Base-by-base conservation (phyloP, 2,888 invertebrate species). In the Xanthorhoe spadicearia region DNA sequence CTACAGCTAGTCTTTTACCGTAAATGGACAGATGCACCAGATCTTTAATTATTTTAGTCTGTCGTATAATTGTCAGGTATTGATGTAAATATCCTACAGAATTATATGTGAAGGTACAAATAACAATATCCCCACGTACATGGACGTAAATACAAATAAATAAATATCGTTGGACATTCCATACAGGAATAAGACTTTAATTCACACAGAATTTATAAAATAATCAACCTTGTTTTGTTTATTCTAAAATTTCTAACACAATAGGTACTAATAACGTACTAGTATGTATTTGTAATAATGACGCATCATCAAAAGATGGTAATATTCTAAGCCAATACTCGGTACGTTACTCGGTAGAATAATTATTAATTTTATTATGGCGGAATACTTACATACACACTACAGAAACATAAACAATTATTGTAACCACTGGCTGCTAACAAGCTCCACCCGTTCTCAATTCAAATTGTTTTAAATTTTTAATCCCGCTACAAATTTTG, bases 371-470 rank as follows among this genome's bases (percentile, higher is more conserved):
- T 9, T 46, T 46, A 54, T 35, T n/a, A n/a, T n/a, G n/a, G n/a
- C n/a, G n/a, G 53, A 35, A 52, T 43, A 23, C 23, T 23, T 15
- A 9, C n/a, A 49, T 43, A 32, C 61, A 61, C 17, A 51, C 38
- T 28, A 58, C 57, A 49, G 53, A 48, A 58, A 64, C 54, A 48
- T 6, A 55, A 43, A 48, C 52, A 57, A 57, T 63, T 63, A 63
- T 52, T 18, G n/a, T 58, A 64, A 62, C 28, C 46, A 58, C 64
- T 52, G 23, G 28, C 57, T 10, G 48, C 38, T 58, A 64, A 58
- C 49, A 49, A 64, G 58, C 58, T 64, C 56, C 50, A 51, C 18
- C 57, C 18, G 53, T 59, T 49, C 53, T 38, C 9, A 54, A 59
- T 58, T 59, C 35, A 59, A 64, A 58, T 49, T 58, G 49, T 43